Percentiles rank a stretch among this genome's conserved stretches.
These are phyloP conservation scores for Drosophila burlai DNA, from an alignment of 1,140 invertebrate genomes.

Conservation along the genomic window DNA sequence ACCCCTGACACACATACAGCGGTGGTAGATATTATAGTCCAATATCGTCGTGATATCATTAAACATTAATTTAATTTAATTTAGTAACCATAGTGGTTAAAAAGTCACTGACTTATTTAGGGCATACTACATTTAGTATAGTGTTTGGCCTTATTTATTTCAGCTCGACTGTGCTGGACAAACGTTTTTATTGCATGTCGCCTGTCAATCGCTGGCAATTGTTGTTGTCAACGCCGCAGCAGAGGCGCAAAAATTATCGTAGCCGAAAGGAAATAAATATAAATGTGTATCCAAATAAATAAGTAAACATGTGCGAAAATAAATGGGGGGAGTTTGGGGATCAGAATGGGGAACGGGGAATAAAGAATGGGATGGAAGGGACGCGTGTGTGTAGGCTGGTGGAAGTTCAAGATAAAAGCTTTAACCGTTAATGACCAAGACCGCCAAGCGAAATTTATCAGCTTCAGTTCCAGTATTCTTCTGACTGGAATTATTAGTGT, in stretches of 20 bases:
- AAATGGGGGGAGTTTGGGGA: slow-evolving; percentile 6
- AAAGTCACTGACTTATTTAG: background rate
- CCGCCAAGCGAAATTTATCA: slow-evolving; percentile 19
- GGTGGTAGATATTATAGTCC: slow-evolving; percentile 4
- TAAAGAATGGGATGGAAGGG: slow-evolving; percentile 1
- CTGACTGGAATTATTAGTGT: background rate
- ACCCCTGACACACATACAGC: slow-evolving; percentile 1
- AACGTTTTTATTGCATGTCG: slow-evolving; percentile 53
- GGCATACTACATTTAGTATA: background rate
- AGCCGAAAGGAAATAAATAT: slow-evolving; percentile 62
- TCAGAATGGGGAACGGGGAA: background rate
- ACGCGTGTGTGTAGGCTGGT: slow-evolving; percentile 41
- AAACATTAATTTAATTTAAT: slow-evolving; percentile 4
- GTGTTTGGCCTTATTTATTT: background rate
- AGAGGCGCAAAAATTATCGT: slow-evolving; percentile 51
- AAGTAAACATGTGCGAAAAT: slow-evolving; percentile 57
- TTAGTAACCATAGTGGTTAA: background rate
- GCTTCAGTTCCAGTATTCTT: background rate
- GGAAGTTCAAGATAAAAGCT: slow-evolving; percentile 58
- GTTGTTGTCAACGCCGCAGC: slow-evolving; percentile 47
- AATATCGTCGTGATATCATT: background rate
- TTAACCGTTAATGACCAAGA: slow-evolving; percentile 65
- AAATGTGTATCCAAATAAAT: slow-evolving; percentile 66
- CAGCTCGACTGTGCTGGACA: slow-evolving; percentile 17
- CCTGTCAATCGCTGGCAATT: slow-evolving; percentile 52